Base-by-base conservation (phyloP, 1,140 invertebrate species). In the Melipona quadrifasciata region DNA sequence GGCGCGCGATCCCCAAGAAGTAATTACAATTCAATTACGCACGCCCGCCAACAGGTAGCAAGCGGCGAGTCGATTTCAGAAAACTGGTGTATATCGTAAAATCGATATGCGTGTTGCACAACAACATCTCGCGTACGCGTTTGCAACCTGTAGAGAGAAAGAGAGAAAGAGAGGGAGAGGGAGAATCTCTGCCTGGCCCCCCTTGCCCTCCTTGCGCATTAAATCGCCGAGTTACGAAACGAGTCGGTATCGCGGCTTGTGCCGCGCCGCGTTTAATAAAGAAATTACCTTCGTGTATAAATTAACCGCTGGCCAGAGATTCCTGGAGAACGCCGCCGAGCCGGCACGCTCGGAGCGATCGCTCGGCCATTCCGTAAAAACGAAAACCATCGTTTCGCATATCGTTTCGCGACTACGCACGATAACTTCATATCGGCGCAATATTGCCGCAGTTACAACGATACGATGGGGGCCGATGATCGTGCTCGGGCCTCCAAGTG, bases 381-480 rank as follows among this genome's bases (percentile, higher is more conserved):
- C n/a, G 76, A 76, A 80, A 89, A 82, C 65, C n/a, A 86, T 85
- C 55, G 82, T n/a, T 47, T 64, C 53, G 39, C 39, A 71, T 79
- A 82, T 88, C 86, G 87, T 85, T 87, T 82, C 77, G 73, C 72
- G 70, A 31, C 55, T 24, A 85, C 67, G 34, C 81, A 34, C 87
- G 88, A 89, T 89, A 77, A 65, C 64, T 89, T 86, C 77, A 81
- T 88, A 89, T 83, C 77, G 77, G 70, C 67, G 77, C 84, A 58
- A 89, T 89, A 89, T 89, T 89, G 82, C 73, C 55, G 75, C 75
- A 55, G 88, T 88, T 86, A 86, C 76, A 80, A 78, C 86, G 83
- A 86, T 88, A 86, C 84, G 86, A 86, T 85, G 76, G 82, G 83
- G 83, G 73, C 65, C 55, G 80, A 53, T 80, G 88, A 86, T 88